Conservation (phyloP, 2,797 vertebrate genomes). For the Podarcis lilfordi region DNA sequence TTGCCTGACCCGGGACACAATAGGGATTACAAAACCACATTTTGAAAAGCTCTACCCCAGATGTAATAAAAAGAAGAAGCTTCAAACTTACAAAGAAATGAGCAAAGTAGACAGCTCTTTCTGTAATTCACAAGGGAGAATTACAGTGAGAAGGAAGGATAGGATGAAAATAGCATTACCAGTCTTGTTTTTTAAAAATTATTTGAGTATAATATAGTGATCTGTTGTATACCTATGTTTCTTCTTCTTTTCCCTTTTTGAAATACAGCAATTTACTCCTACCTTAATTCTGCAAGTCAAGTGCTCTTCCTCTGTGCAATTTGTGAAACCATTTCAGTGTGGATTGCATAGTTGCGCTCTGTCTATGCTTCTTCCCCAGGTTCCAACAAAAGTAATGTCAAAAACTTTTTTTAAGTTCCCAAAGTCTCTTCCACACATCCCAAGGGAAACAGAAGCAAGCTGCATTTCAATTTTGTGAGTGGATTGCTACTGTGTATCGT, state of each 20-base stretch:
- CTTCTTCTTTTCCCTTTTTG: background rate
- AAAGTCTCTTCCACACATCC: background rate
- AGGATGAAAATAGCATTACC: too few relatives aligned
- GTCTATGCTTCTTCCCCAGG: background rate
- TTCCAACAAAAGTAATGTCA: background rate
- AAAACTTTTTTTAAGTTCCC: background rate
- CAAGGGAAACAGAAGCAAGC: background rate
- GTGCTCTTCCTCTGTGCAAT: background rate
- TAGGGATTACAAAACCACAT: conserved; percentile 10
- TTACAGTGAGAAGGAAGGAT: too few relatives aligned
- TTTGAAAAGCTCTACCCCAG: conserved; percentile 6
- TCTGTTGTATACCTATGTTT: conserved; percentile 11
- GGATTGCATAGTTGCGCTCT: too few relatives aligned
- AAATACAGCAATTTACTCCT: background rate
- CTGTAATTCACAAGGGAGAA: background rate
- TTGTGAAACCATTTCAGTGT: background rate
- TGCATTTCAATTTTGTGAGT: background rate
- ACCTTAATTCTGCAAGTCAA: background rate
- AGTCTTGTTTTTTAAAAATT: background rate
- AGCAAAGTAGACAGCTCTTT: conserved; percentile 19
- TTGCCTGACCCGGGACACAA: background rate
- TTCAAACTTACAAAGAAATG: conserved; percentile 6
- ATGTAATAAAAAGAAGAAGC: conserved; percentile 9
- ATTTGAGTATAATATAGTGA: conserved; percentile 21
- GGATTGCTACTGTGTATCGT: background rate